Evolutionary conservation across 2,113 vertebrate species (phyloP), one percentile per base, ranked within the genome.

Genomic region (Henicopernis longicauda): DNA sequence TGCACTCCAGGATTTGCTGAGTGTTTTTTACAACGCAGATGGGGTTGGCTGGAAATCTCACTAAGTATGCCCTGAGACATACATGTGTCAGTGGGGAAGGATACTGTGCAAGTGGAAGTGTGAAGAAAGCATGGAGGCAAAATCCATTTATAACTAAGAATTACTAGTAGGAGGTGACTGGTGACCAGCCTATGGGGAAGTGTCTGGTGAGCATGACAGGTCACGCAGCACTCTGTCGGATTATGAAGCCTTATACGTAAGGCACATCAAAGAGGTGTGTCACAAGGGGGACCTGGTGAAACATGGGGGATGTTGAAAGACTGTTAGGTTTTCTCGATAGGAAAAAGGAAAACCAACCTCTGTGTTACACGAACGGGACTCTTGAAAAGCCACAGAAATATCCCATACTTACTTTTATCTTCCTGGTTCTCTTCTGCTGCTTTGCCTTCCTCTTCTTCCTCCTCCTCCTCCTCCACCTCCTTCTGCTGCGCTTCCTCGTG

Each of bases 401-500:
- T 90, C 72, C 80, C 85, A 87, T 93, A 98, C 98, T 98, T 98
- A 98, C 98, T 98, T 98, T 98, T 98, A 62, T 98, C 98, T 96
- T 98, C 98, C 95, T 97, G 95, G 93, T 96, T 98, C 97, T 98
- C 98, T 81, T 97, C 93, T 63, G 96, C 89, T 57, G 97, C 96
- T 96, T 99, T 98, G 82, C 97, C 98, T 94, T 97, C 98, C 93
- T 97, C 96, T 32, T 97, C 98, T 91, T 98, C 98, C 79, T 98
- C 97, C 50, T 98, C 93, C 32, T 98, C 98, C 70, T 98, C 95
- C 40, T 97, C 97, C 95, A 98, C 98, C 90, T 98, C 96, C 82
- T 99, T 98, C 74, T 98, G 98, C 67, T 98, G 98, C 0, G 95
- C 95, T 62, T 98, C 98, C 93, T 99, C 98, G 3, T 98, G 98